Percentiles rank a stretch among this genome's conserved stretches.
Conservation (phyloP, 2,888 invertebrate species). For the Coelopa pilipes region DNA sequence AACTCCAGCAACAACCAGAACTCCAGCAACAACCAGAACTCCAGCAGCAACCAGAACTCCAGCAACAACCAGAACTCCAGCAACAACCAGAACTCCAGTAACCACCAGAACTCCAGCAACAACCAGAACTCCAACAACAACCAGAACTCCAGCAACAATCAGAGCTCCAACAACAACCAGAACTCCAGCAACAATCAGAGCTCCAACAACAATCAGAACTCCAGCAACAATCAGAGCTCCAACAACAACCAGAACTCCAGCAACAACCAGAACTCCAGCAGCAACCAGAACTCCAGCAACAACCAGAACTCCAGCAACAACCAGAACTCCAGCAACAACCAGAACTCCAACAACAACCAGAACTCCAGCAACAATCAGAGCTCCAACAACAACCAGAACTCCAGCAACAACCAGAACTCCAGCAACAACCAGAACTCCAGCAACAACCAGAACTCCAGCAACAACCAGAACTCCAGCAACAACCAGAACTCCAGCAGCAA, state of each 20-base stretch:
- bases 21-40: too few species aligned
- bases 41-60: too few species aligned
- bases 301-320: conserved; percentile 42
- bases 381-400: conserved; percentile 30
- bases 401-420: conserved; percentile 42
- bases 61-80: too few species aligned
- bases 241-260: conserved; percentile 33
- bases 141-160: too few species aligned
- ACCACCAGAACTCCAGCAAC: too few species aligned
- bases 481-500: conserved; percentile 38
- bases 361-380: conserved; percentile 30
- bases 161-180: too few species aligned
- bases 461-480: conserved; percentile 18
- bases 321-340: conserved; percentile 43
- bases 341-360: conserved; percentile 36
- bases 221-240: too few species aligned
- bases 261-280: background rate
- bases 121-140: too few species aligned
- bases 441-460: conserved; percentile 38
- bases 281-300: conserved; percentile 31
- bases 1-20: too few species aligned
- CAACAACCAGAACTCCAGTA: too few species aligned
- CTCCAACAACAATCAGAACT: too few species aligned
- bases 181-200: too few species aligned
- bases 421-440: conserved; percentile 27